Evolutionary conservation across 2,797 vertebrate species (phyloP).

Genomic region (Chloroceryle amazona): DNA sequence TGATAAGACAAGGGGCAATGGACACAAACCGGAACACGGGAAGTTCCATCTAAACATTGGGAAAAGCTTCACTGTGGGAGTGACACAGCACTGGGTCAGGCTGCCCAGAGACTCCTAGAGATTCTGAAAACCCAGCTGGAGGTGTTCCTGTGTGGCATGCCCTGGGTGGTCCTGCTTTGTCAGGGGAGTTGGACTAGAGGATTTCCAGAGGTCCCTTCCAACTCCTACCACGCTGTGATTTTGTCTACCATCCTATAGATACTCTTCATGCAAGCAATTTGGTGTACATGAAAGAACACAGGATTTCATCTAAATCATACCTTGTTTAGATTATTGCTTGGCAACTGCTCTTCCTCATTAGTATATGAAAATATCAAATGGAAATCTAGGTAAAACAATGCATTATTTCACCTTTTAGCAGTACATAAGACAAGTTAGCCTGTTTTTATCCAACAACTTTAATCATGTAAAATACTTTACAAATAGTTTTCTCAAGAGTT

Average conservation of each 20-base stretch:
- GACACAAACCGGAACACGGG: no score
- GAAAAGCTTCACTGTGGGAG: no score
- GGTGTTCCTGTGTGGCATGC: no score
- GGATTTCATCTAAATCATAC: not conserved
- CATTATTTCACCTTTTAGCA: not conserved
- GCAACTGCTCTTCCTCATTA: not conserved
- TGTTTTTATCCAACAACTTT: not conserved
- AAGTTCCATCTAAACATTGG: no score
- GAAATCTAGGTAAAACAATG: not conserved
- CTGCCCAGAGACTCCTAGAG: no score
- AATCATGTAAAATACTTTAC: not conserved
- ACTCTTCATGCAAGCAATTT: not conserved
- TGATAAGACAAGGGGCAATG: no score
- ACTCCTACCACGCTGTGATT: no score
- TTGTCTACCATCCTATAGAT: not conserved
- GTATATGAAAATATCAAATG: not conserved
- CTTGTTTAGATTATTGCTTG: not conserved
- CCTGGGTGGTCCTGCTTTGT: no score
- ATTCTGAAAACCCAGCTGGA: no score
- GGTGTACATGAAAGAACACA: not conserved
- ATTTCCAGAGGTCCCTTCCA: no score
- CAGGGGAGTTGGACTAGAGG: no score
- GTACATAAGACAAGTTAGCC: not conserved
- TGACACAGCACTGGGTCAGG: no score
- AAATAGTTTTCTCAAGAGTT: not conserved